Evolutionary conservation across 2,888 invertebrate species (phyloP), one percentile per base, ranked within the genome.

Genomic region (Drosophila robusta): DNA sequence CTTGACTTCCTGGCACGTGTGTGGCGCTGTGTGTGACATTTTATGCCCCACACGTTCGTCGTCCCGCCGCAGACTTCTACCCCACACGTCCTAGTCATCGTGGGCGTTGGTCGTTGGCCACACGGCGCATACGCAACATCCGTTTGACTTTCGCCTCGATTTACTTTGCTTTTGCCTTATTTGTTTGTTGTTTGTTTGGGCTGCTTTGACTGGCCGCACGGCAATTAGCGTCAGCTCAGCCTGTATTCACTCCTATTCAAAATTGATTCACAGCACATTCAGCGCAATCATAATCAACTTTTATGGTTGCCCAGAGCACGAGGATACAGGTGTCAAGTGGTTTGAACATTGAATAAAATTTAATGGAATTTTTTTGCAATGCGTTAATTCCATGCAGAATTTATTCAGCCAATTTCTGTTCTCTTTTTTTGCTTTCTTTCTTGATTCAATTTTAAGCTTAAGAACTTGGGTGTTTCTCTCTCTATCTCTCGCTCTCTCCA

Each of bases 1-100:
- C 86, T 88, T 88, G 89, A 89, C 89, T 88, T 88, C 89, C 88
- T 87, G 88, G 58, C 88, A 89, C 88, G 88, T 86, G 88, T 89
- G 71, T 75, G 82, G 45, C 54, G 41, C 55, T 68, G 64, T 60
- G 58, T 49, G 68, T 66, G 75, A 85, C 83, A 83, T 79, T 80
- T 80, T 68, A 77, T 85, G 78, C 77, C 78, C 82, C 75, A 75
- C 85, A 79, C 85, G 86, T 76, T 63, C 69, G 34, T 14, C 45
- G 22, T 14, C 26, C 38, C 26, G 58, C 65, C 38, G 16, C 14
- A 18, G 9, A 38, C 51, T 51, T 50, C 34, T 11, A 14, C 34
- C 24, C 46, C 45, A 36, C 12, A 9, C 5, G 22, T 39, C 32
- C 39, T 39, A 24, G 34, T 55, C 36, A 18, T n/a, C 42, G 69